Evolutionary conservation across 2,113 vertebrate species (phyloP).

Genomic region (Aptenodytes forsteri): DNA sequence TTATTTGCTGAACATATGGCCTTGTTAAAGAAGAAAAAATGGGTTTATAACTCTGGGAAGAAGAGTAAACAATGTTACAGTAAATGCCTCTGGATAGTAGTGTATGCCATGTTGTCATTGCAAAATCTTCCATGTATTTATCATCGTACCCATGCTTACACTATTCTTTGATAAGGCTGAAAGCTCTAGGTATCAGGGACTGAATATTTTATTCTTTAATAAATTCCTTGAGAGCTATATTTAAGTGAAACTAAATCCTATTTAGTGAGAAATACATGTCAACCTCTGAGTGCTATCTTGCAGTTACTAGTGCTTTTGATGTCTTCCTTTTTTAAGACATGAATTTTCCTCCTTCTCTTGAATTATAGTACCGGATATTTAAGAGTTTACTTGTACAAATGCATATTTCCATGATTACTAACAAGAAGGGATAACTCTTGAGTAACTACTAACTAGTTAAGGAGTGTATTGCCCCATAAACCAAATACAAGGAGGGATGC

Average conservation of each 20-base stretch:
- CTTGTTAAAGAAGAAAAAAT: neutral
- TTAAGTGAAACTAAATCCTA: neutral
- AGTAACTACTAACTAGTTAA: neutral
- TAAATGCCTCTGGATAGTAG: neutral
- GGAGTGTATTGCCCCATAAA: neutral
- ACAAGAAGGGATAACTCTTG: neutral
- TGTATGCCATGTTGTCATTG: neutral
- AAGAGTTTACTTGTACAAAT: neutral
- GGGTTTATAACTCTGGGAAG: neutral
- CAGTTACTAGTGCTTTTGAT: neutral
- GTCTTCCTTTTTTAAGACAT: neutral
- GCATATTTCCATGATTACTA: neutral
- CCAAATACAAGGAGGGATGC: neutral
- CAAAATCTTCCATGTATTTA: neutral
- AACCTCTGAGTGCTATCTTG: neutral
- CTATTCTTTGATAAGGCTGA: neutral
- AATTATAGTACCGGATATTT: neutral
- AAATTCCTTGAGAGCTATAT: neutral
- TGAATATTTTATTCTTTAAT: neutral
- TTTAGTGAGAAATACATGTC: neutral
- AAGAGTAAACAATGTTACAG: neutral
- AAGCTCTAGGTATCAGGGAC: neutral
- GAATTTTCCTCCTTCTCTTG: neutral
- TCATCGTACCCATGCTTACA: neutral
- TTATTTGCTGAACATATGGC: neutral